Evolutionary conservation across 2,113 vertebrate species (phyloP).

Genomic region (Xyliphius kryptos): DNA sequence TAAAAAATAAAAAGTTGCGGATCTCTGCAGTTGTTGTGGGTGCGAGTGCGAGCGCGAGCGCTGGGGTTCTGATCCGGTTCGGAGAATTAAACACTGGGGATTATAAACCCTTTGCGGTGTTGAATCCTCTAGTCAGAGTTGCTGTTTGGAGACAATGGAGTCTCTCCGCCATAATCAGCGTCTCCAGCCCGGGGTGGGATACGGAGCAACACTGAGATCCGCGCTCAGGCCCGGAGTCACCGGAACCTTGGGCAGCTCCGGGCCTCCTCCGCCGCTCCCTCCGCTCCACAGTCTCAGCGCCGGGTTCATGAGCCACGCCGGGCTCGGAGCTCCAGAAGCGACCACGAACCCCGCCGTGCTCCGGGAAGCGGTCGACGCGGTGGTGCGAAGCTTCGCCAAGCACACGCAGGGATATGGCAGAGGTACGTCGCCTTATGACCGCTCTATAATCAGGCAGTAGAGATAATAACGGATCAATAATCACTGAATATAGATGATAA

Average conservation of each 20-base stretch:
- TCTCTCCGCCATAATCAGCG: slow-evolving; percentile 73
- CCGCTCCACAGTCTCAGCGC: slow-evolving; percentile 69
- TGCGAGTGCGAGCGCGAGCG: no score
- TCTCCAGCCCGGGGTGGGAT: slow-evolving; percentile 77
- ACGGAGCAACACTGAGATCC: slow-evolving; percentile 66
- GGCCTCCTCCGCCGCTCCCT: slow-evolving; percentile 70
- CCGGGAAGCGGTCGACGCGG: slow-evolving; percentile 90
- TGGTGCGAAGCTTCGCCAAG: slow-evolving; percentile 92
- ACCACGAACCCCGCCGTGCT: slow-evolving; percentile 75
- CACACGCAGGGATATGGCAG: slow-evolving; percentile 77
- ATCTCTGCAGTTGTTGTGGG: no score
- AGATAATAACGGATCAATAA: no score
- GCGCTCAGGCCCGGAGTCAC: slow-evolving; percentile 64
- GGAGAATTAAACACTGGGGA: no score
- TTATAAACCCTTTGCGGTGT: no score
- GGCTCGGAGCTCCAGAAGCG: slow-evolving; percentile 49
- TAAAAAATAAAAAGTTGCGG: no score
- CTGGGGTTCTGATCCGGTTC: no score
- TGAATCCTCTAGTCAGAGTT: no score
- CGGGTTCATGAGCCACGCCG: slow-evolving; percentile 57
- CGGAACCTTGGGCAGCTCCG: slow-evolving; percentile 55
- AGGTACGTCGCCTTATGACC: no score
- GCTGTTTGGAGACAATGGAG: slow-evolving; percentile 71
- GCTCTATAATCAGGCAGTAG: no score
- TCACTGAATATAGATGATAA: no score